Percentiles rank a stretch among this genome's conserved stretches.
Conservation (phyloP, 2,797 vertebrate species). For the Sebastes aleutianus region DNA sequence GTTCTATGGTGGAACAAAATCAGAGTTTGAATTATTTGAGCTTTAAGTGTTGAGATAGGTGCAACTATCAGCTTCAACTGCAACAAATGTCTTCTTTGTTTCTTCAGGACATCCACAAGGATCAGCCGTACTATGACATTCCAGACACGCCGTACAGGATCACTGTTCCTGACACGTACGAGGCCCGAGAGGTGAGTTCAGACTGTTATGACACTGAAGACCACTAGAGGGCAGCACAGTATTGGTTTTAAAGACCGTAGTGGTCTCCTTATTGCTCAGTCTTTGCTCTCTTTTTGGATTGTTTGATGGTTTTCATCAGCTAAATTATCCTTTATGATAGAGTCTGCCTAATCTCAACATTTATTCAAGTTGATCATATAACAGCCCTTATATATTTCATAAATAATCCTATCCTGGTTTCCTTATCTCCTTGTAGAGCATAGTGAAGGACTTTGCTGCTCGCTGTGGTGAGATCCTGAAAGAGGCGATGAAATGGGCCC, state of each 20-base stretch:
- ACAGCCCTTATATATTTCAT: not conserved
- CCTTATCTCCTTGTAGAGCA: conserved; percentile 82
- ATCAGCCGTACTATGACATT: conserved; percentile 97
- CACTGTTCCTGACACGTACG: conserved; percentile 96
- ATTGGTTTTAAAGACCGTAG: not conserved
- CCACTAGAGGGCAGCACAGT: conserved; percentile 56
- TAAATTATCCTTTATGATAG: not conserved
- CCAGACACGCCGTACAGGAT: conserved; percentile 95
- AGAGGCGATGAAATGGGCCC: conserved; percentile 99
- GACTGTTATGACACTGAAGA: not conserved
- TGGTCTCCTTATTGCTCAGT: not conserved
- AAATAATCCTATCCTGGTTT: not conserved
- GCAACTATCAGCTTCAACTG: not conserved
- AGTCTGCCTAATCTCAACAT: not conserved
- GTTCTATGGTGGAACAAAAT: not conserved
- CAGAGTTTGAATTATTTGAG: not conserved
- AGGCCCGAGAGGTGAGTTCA: conserved; percentile 91
- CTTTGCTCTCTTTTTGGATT: not conserved
- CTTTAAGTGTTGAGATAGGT: not conserved
- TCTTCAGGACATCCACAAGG: conserved; percentile 96
- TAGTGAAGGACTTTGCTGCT: conserved; percentile 98
- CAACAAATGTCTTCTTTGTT: not conserved
- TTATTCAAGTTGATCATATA: not conserved
- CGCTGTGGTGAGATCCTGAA: conserved; percentile 98
- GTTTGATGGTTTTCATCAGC: not conserved